Evolutionary conservation across 2,113 vertebrate species (phyloP).

Genomic region (Sinosuthora webbiana): DNA sequence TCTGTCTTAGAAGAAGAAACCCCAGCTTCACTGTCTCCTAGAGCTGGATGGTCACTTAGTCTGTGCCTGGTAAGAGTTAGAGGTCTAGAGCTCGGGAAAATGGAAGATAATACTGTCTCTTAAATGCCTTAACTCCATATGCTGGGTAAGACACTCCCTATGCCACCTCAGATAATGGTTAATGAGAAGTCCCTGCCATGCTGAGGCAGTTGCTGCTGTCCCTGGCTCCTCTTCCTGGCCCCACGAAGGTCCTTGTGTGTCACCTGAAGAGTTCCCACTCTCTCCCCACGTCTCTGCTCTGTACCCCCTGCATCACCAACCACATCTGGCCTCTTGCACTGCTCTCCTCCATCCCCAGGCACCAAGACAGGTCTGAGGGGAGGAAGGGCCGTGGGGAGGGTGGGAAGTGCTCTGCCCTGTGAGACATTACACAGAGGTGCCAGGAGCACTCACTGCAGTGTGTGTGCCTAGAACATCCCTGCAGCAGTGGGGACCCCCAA

Average conservation of each 20-base stretch:
- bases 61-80: not conserved
- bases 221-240: not conserved
- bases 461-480: not conserved
- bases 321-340: not conserved
- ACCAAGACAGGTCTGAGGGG: not conserved
- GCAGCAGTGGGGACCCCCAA: not conserved
- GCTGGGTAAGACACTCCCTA: not conserved
- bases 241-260: not conserved
- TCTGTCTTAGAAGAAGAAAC: not conserved
- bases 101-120: not conserved
- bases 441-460: rapidly evolving
- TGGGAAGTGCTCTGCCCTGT: not conserved
- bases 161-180: not conserved
- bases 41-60: not conserved
- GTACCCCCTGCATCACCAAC: not conserved
- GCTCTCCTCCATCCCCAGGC: not conserved
- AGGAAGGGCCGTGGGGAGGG: not conserved
- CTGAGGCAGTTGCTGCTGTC: not conserved
- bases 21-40: not conserved
- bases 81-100: not conserved
- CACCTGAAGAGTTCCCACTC: not conserved
- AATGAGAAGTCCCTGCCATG: not conserved
- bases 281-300: rapidly evolving
- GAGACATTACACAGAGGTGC: not conserved
- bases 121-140: not conserved